Evolutionary conservation across 2,888 invertebrate species (phyloP), one percentile per base, ranked within the genome.

Genomic region (Venusia cambrica): DNA sequence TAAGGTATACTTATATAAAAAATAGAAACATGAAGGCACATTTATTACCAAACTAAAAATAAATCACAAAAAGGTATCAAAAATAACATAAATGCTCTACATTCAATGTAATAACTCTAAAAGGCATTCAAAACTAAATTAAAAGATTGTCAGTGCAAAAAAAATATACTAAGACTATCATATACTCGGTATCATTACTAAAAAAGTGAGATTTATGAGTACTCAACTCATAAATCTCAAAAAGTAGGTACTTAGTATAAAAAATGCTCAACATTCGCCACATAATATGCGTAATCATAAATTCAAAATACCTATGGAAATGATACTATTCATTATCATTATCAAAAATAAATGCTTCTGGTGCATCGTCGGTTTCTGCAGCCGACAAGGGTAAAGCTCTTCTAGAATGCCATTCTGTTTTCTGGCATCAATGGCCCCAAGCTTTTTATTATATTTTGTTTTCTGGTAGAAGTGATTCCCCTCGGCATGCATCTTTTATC

Each of bases 31-130:
- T 18, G 18, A 18, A 18, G 18, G 18, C 18, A 18, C 18, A 18
- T n/a, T n/a, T n/a, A n/a, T 20, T 20, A 20, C 20, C 20, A 20
- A 20, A 20, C 20, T 20, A 20, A 20, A 20, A 9, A 9, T 20
- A 20, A 20, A 9, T 9, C 20, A 20, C 20, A 20, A 20, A 20
- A 20, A 20, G 20, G 20, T 20, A 20, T 20, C 9, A 20, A 20
- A n/a, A 20, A 20, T 20, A 20, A 20, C 20, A 9, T 21, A 21
- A 11, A 21, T 21, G 21, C 21, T 11, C 21, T 21, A 21, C 21
- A 21, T 21, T 21, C 21, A 21, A 21, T 21, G 21, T 21, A 21
- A 21, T 20, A 20, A 20, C 20, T 20, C 20, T 20, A 20, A 20
- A 20, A 20, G 20, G 20, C 20, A 20, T 20, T 21, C 21, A 21